Evolutionary conservation across 2,797 vertebrate species (phyloP).

Genomic region (Echiichthys vipera): DNA sequence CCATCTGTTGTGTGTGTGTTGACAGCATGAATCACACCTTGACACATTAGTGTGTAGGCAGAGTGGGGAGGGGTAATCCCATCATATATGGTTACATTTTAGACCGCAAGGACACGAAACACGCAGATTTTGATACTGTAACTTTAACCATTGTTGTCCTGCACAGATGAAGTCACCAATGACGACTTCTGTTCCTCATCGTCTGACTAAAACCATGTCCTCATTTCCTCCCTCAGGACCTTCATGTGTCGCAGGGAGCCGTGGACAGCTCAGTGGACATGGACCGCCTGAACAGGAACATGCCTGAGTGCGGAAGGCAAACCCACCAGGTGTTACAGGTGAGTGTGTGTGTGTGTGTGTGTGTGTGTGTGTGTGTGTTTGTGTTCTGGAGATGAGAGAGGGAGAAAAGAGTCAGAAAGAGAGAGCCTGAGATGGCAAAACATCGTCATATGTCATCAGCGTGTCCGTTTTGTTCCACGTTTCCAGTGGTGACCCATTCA

Average conservation of each 20-base stretch:
- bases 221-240: conserved; percentile 74
- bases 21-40: conserved; percentile 61
- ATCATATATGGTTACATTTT: neutral
- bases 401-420: neutral
- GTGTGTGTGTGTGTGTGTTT: neutral
- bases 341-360: conserved; percentile 29
- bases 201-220: neutral
- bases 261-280: conserved; percentile 80
- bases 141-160: neutral
- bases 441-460: conserved; percentile 14
- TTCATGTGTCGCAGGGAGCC: conserved; percentile 72
- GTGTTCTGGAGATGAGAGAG: neutral
- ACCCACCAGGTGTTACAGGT: conserved; percentile 89
- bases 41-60: conserved; percentile 22
- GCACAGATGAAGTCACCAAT: conserved; percentile 32
- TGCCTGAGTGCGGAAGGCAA: conserved; percentile 71
- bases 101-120: neutral
- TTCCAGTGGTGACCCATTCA: neutral
- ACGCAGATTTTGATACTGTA: neutral
- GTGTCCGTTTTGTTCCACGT: conserved; percentile 18
- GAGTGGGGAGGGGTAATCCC: conserved; percentile 40
- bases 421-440: conserved; percentile 23
- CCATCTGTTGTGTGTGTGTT: conserved; percentile 55
- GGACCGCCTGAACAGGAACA: conserved; percentile 85
- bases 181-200: conserved; percentile 8